A percentile compares a stretch with the other conserved stretches of the same genome.
Evolutionary conservation across 2,888 invertebrate species (phyloP).

Genomic region (Scaptomyza cyrtandrae): DNA sequence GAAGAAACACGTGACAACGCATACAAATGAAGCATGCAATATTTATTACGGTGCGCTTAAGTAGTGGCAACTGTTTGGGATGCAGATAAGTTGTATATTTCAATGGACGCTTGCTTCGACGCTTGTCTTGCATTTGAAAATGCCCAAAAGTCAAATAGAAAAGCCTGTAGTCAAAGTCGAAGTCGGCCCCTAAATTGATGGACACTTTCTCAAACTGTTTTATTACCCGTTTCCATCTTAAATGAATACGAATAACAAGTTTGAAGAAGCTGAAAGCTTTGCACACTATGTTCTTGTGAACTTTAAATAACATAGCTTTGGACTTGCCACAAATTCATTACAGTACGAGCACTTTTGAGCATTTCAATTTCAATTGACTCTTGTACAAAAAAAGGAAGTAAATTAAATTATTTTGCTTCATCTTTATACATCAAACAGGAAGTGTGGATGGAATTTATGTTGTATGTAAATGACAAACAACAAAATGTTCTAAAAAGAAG

Average conservation of each 20-base stretch:
- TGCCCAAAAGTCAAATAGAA: neutral
- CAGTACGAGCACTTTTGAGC: conserved; percentile 8
- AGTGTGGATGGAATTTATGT: neutral
- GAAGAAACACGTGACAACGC: conserved; percentile 59
- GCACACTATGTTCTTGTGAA: conserved; percentile 4
- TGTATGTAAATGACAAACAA: neutral
- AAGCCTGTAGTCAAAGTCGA: conserved; percentile 11
- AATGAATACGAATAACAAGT: conserved; percentile 32
- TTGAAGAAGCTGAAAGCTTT: conserved; percentile 19
- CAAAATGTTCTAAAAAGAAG: no score
- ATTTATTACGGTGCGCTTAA: conserved; percentile 59
- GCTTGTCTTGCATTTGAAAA: neutral
- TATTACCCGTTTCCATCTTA: conserved; percentile 35
- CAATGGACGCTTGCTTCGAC: conserved; percentile 18
- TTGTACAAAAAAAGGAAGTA: neutral
- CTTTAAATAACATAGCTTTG: conserved; percentile 28
- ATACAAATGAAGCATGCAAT: conserved; percentile 74
- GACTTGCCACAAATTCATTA: neutral
- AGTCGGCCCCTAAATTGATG: conserved; percentile 52
- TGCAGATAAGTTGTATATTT: conserved; percentile 50
- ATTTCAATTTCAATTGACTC: conserved; percentile 6
- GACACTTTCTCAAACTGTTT: conserved; percentile 44
- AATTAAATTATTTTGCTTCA: neutral
- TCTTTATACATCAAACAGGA: neutral
- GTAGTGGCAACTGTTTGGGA: conserved; percentile 50